phyloP scores from a whole-genome alignment of 2,888 invertebrate species.

The Vannuccia rotundouncinata region DNA sequence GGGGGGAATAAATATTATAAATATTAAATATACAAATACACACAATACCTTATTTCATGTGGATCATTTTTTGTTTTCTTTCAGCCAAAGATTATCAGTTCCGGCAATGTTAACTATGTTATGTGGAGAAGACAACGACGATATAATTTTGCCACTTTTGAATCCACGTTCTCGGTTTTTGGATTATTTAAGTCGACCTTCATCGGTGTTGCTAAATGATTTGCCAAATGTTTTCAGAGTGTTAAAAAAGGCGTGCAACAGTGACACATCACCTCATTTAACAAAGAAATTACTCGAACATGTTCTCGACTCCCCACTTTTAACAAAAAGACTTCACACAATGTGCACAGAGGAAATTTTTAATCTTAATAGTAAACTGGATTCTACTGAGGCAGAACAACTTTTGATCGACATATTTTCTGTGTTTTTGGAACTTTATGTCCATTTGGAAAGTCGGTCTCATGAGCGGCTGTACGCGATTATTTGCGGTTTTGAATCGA shows the following conservation, averaged over 20 bases:
- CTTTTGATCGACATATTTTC: slow-evolving; percentile 18
- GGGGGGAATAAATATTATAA: too few species aligned
- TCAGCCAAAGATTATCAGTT: too few species aligned
- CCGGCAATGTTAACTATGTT: too few species aligned
- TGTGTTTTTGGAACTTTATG: not conserved
- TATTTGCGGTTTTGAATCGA: not conserved
- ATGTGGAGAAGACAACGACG: not conserved
- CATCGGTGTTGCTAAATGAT: not conserved
- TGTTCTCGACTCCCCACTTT: slow-evolving; percentile 8
- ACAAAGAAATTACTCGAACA: slow-evolving; percentile 4
- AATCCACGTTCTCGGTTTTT: not conserved
- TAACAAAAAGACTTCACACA: not conserved
- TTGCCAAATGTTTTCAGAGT: not conserved
- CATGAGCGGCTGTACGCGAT: not conserved
- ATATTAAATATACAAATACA: too few species aligned
- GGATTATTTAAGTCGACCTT: not conserved
- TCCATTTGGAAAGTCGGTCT: not conserved
- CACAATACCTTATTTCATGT: too few species aligned
- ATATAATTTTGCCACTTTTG: slow-evolving; percentile 6
- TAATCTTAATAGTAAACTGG: not conserved
- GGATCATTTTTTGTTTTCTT: too few species aligned
- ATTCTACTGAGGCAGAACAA: not conserved
- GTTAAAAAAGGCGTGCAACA: slow-evolving; percentile 17
- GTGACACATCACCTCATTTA: not conserved
- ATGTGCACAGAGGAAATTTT: not conserved